phyloP scores from a whole-genome alignment of 2,113 vertebrate genomes.

The Catagonus wagneri region DNA sequence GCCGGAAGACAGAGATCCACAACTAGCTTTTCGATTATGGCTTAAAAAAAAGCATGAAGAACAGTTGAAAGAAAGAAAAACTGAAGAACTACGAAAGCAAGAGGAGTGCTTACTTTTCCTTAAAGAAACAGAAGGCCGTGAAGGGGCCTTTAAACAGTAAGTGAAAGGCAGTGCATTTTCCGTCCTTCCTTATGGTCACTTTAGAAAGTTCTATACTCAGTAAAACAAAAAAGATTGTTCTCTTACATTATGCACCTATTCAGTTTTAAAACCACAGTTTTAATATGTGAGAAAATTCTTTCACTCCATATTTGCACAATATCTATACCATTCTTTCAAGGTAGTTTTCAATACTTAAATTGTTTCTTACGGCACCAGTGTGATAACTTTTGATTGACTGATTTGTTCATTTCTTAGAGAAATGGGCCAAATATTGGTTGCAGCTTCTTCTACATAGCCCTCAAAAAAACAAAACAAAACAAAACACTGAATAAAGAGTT shows the following conservation, averaged over 20 bases:
- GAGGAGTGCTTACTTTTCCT: slow-evolving; percentile 89
- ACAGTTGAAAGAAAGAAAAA: slow-evolving; percentile 91
- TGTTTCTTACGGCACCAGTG: background rate
- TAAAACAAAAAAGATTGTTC: background rate
- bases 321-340: background rate
- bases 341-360: background rate
- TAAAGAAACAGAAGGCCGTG: slow-evolving; percentile 91
- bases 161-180: slow-evolving; percentile 50
- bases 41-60: slow-evolving; percentile 95
- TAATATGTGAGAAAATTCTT: background rate
- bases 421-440: background rate
- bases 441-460: background rate
- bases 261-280: background rate
- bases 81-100: slow-evolving; percentile 91
- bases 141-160: slow-evolving; percentile 95
- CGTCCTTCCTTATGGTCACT: background rate
- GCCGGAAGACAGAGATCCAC: slow-evolving; percentile 90
- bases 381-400: background rate
- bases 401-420: slow-evolving; percentile 17
- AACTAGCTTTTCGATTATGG: slow-evolving; percentile 93
- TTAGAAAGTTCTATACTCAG: background rate
- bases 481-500: background rate
- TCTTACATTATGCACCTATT: background rate
- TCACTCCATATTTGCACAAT: background rate
- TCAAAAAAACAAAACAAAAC: background rate